Conservation (phyloP, 1,140 invertebrate genomes). For the Drosophila azteca region DNA sequence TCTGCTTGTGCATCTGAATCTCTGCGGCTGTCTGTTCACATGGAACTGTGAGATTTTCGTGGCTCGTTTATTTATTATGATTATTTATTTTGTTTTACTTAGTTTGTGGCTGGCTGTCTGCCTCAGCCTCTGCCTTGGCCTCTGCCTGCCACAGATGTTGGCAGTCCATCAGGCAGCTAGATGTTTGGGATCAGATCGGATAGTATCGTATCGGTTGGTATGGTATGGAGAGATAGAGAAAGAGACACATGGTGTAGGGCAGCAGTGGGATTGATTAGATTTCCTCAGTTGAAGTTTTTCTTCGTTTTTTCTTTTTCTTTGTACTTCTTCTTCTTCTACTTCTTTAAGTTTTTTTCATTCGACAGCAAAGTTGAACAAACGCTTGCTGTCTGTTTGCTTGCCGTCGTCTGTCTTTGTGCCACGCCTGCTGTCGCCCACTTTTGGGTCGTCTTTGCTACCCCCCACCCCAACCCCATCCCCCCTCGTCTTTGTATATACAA, state of each 20-base stretch:
- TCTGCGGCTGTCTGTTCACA: conserved; percentile 51
- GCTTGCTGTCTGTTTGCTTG: background rate
- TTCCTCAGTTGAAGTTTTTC: conserved; percentile 45
- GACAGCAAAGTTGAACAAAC: conserved; percentile 60
- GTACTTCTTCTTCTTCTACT: background rate
- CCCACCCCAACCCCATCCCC: background rate
- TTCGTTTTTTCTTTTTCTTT: conserved; percentile 7
- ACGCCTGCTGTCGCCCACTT: conserved; percentile 54
- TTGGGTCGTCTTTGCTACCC: conserved; percentile 39
- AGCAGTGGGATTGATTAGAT: conserved; percentile 69
- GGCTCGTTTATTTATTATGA: conserved; percentile 81
- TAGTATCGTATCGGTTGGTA: background rate
- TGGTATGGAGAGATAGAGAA: conserved; percentile 11
- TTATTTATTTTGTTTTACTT: conserved; percentile 78
- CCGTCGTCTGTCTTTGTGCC: conserved; percentile 7
- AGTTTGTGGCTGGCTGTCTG: conserved; percentile 34
- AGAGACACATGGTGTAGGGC: conserved; percentile 19
- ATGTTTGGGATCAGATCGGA: no score
- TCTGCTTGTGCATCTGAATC: background rate
- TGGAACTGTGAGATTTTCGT: conserved; percentile 76
- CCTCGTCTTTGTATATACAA: background rate
- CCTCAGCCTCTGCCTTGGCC: no score
- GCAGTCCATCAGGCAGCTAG: conserved; percentile 49
- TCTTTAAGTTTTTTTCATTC: conserved; percentile 5
- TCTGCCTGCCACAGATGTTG: conserved; percentile 58